Conservation (phyloP, 2,888 invertebrate genomes). For the Nomada ruficornis region DNA sequence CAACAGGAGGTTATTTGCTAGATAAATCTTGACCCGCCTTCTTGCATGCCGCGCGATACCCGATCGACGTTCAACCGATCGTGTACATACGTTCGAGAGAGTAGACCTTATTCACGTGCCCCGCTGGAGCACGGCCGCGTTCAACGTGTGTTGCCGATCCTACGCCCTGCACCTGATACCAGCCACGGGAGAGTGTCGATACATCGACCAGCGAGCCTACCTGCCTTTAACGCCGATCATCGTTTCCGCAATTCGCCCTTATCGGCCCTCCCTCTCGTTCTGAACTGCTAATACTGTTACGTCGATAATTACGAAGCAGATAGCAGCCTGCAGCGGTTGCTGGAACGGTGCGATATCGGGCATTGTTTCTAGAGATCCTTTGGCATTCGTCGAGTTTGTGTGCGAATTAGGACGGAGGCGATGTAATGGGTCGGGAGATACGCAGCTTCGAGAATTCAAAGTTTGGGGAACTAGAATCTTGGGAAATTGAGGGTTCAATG, state of each 20-base stretch:
- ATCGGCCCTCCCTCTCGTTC: conserved; percentile 28
- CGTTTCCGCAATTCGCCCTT: conserved; percentile 52
- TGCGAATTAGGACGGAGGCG: neutral
- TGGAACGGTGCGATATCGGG: conserved; percentile 7
- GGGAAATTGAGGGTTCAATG: neutral
- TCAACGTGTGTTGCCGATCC: conserved; percentile 55
- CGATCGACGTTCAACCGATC: conserved; percentile 75
- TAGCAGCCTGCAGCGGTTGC: conserved; percentile 19
- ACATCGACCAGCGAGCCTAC: conserved; percentile 10
- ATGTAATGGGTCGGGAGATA: neutral
- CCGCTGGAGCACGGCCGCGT: conserved; percentile 55
- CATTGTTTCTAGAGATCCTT: neutral
- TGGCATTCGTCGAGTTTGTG: neutral
- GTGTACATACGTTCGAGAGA: conserved; percentile 53
- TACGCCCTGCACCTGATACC: conserved; percentile 71
- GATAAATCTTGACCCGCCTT: conserved; percentile 77
- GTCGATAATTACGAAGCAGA: conserved; percentile 48
- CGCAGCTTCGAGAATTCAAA: neutral
- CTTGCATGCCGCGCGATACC: conserved; percentile 76
- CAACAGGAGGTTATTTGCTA: conserved; percentile 76
- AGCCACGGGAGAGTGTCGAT: conserved; percentile 36
- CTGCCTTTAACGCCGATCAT: conserved; percentile 49
- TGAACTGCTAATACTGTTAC: conserved; percentile 45
- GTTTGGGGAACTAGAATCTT: neutral
- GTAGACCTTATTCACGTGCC: conserved; percentile 71